A percentile compares a stretch with the other conserved stretches of the same genome.
Conservation (phyloP, 1,140 invertebrate genomes). For the Drosophila melanogaster region Release_6_plus_ISO1_MT NT_033779.5:6883001-6883500, state of each 20-base stretch:
- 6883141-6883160: constrained; percentile 66
- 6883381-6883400: constrained; percentile 26
- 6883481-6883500: constrained; percentile 37
- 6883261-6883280: constrained; percentile 76
- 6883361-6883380: constrained; percentile 42
- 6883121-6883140: constrained; percentile 69
- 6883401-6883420: constrained; percentile 62
- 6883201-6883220: constrained; percentile 6
- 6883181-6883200: constrained; percentile 11
- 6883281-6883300: constrained; percentile 74
- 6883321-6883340: constrained; percentile 51
- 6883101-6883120: constrained; percentile 33
- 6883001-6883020: constrained; percentile 84
- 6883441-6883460: constrained; percentile 80
- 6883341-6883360: constrained; percentile 24
- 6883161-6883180: constrained; percentile 19
- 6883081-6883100: constrained; percentile 49
- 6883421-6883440: constrained; percentile 81
- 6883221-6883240: constrained; percentile 22
- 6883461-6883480: constrained; percentile 67
- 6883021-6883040: constrained; percentile 77
- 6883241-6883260: constrained; percentile 75
- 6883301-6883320: constrained; percentile 65
- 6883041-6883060: constrained; percentile 42
- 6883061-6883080: constrained; percentile 29